Percentiles rank a stretch among this genome's conserved stretches.
phyloP scores from a whole-genome alignment of 2,113 vertebrate species.

The Hyaena hyaena region DNA sequence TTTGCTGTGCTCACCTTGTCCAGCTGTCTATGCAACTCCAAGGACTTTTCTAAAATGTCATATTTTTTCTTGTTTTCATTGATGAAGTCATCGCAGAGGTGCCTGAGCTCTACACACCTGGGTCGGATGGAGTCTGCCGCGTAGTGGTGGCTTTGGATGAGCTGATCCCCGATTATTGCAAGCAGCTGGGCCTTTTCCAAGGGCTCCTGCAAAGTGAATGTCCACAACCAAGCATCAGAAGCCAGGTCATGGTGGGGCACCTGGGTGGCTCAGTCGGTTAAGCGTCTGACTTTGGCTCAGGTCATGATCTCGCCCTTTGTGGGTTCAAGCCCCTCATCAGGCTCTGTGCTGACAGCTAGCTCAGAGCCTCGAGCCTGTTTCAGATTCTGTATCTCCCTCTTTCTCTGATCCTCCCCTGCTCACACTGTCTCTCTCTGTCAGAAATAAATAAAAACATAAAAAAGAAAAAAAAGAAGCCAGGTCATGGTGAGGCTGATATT shows the following conservation, averaged over 20 bases:
- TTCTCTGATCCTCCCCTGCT: too few species aligned
- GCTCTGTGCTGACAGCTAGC: too few species aligned
- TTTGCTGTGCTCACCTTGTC: conserved; percentile 89
- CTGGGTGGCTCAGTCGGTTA: too few species aligned
- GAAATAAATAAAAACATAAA: too few species aligned
- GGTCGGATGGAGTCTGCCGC: conserved; percentile 95
- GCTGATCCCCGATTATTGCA: conserved; percentile 93
- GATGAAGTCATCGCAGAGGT: conserved; percentile 94
- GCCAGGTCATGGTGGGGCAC: neutral
- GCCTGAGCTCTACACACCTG: conserved; percentile 94
- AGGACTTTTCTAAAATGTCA: conserved; percentile 92
- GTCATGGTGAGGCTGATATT: neutral
- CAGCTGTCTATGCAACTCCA: conserved; percentile 92
- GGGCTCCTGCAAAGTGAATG: conserved; percentile 84
- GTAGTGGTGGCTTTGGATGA: conserved; percentile 96
- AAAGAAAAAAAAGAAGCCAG: neutral
- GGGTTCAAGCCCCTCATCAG: too few species aligned
- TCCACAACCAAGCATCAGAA: neutral
- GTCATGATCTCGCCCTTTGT: too few species aligned
- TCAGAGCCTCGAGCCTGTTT: too few species aligned
- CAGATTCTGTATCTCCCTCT: too few species aligned
- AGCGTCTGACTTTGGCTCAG: too few species aligned
- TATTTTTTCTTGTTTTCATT: conserved; percentile 94
- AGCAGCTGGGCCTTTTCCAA: conserved; percentile 94
- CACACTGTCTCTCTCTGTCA: too few species aligned